phyloP scores from a whole-genome alignment of 2,797 vertebrate genomes.

The Clarias fuscus region DNA sequence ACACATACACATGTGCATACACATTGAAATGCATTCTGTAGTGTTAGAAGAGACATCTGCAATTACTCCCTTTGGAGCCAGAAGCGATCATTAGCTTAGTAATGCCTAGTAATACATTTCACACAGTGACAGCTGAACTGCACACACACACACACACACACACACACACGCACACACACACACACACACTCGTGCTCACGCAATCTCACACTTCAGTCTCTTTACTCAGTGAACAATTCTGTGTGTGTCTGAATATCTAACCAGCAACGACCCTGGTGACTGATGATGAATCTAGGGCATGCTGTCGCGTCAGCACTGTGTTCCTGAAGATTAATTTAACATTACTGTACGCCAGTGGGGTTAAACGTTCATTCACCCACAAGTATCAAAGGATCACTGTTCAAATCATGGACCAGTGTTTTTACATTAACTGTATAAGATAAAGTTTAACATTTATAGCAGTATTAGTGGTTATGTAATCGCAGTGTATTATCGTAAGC shows the following conservation, averaged over 20 bases:
- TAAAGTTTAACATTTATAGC: not conserved
- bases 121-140: conserved; percentile 35
- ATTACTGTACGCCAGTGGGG: not conserved
- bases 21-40: conserved; percentile 4
- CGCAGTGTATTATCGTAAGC: too few relatives aligned
- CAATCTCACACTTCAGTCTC: not conserved
- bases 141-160: not conserved
- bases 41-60: conserved; percentile 11
- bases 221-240: conserved; percentile 5
- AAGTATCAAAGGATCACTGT: not conserved
- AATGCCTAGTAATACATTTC: conserved; percentile 57
- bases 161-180: not conserved
- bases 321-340: not conserved
- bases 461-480: too few relatives aligned
- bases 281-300: conserved; percentile 2
- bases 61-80: conserved; percentile 40
- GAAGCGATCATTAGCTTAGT: conserved; percentile 63
- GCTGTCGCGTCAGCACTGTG: not conserved
- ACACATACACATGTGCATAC: conserved; percentile 1
- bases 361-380: not conserved
- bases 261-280: not conserved
- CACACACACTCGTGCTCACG: not conserved
- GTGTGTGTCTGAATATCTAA: conserved; percentile 33
- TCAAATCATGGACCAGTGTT: not conserved
- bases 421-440: not conserved